Percentiles rank a stretch among this genome's conserved stretches.
Evolutionary conservation across 2,888 invertebrate genomes (phyloP).

Genomic region (Nomada flava): DNA sequence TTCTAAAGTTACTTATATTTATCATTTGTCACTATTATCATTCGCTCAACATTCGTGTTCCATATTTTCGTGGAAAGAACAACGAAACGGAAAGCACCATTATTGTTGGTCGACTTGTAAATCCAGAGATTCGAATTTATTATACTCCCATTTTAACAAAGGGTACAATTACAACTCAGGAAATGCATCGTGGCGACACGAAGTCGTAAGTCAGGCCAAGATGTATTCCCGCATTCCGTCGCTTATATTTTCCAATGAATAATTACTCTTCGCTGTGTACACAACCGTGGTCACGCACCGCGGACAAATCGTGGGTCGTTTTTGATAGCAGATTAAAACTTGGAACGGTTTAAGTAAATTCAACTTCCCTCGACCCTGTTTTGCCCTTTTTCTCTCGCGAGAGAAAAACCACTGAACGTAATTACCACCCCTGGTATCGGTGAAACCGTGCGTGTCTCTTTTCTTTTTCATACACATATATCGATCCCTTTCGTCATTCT

Average conservation of each 20-base stretch:
- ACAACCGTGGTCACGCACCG: constrained; percentile 16
- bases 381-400: too few relatives aligned
- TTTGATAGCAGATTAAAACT: constrained; percentile 2
- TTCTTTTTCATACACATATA: background rate
- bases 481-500: constrained; percentile 5
- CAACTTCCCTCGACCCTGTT: background rate
- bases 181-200: background rate
- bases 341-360: background rate
- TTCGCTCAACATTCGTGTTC: too few relatives aligned
- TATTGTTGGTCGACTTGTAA: too few relatives aligned
- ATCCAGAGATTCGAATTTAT: background rate
- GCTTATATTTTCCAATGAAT: constrained; percentile 12
- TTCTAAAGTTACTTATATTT: too few relatives aligned
- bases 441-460: background rate
- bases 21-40: too few relatives aligned
- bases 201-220: background rate
- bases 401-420: background rate
- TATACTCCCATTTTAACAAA: background rate
- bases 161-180: background rate
- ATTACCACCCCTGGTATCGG: background rate
- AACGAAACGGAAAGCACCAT: too few relatives aligned
- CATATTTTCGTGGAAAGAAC: too few relatives aligned
- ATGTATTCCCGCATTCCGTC: background rate
- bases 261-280: constrained; percentile 1
- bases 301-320: constrained; percentile 7